phyloP scores from a whole-genome alignment of 2,113 vertebrate genomes.

The Coreoperca whiteheadi region DNA sequence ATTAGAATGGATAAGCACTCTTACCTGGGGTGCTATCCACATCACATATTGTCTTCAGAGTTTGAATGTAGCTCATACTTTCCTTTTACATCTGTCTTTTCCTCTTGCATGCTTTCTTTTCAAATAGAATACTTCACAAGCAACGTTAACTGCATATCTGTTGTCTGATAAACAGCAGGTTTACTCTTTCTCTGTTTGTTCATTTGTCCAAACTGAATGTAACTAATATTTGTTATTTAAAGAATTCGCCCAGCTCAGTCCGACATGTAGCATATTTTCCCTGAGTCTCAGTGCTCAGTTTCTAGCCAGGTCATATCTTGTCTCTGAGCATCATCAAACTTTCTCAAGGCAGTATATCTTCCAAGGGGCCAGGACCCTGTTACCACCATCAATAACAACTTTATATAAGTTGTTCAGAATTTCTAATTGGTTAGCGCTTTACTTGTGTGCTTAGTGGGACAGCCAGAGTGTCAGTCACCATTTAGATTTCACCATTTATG shows the following conservation, averaged over 20 bases:
- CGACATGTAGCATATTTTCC: background rate
- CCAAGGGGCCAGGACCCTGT: constrained; percentile 1
- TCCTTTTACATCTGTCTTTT: constrained; percentile 9
- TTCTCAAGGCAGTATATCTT: background rate
- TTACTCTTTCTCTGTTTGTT: constrained; percentile 2
- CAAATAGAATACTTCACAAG: constrained; percentile 25
- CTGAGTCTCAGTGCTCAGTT: constrained; percentile 14
- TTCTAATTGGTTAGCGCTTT: background rate
- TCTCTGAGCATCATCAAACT: constrained; percentile 11
- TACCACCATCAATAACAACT: constrained; percentile 24
- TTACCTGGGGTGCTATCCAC: background rate
- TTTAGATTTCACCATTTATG: background rate
- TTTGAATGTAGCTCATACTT: background rate
- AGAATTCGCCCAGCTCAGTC: constrained; percentile 23
- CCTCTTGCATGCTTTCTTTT: background rate
- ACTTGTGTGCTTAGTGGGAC: background rate
- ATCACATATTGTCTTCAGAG: background rate
- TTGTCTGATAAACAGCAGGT: constrained; percentile 36
- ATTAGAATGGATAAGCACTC: background rate
- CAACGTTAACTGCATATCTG: background rate
- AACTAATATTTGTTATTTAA: constrained; percentile 30
- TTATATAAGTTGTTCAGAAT: constrained; percentile 14
- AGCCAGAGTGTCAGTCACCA: constrained; percentile 7
- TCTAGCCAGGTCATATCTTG: constrained; percentile 6
- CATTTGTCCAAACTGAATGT: background rate